These are phyloP conservation scores for Ctenodactylus gundi DNA, from an alignment of 2,113 vertebrate species.

Conservation along the genomic window DNA sequence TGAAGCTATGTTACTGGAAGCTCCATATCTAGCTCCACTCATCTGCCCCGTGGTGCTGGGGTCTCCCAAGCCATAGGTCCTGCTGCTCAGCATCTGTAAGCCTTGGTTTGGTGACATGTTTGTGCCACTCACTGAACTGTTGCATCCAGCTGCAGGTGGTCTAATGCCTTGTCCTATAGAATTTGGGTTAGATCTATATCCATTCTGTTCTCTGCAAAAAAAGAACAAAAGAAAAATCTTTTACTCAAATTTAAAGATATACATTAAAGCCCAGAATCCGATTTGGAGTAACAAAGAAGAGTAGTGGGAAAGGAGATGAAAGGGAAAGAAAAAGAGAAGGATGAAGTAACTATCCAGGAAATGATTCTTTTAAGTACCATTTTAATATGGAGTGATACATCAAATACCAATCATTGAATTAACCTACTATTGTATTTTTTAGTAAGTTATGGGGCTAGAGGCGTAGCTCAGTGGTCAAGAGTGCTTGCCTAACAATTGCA, in stretches of 20 bases:
- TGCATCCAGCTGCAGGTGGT: slow-evolving; percentile 85
- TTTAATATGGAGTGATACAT: not conserved
- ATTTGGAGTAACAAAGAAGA: not conserved
- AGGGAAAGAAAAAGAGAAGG: not conserved
- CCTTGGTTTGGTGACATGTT: slow-evolving; percentile 87
- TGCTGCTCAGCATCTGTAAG: slow-evolving; percentile 85
- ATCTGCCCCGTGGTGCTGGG: slow-evolving; percentile 79
- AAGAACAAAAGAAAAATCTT: slow-evolving; percentile 51
- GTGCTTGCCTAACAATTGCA: too few species aligned
- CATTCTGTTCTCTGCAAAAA: slow-evolving; percentile 91
- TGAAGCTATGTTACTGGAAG: slow-evolving; percentile 75
- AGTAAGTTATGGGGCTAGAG: too few species aligned
- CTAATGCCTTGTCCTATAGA: slow-evolving; percentile 87
- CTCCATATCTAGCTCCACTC: slow-evolving; percentile 78
- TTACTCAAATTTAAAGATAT: not conserved
- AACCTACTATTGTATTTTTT: not conserved
- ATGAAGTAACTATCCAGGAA: not conserved
- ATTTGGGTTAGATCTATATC: slow-evolving; percentile 90
- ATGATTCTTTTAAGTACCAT: not conserved
- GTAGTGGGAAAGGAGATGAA: too few species aligned
- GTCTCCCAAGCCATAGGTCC: slow-evolving; percentile 83
- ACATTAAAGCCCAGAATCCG: not conserved
- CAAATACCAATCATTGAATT: not conserved
- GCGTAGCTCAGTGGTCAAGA: too few species aligned
- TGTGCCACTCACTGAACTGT: slow-evolving; percentile 87